Evolutionary conservation across 2,888 invertebrate genomes (phyloP), one percentile per base, ranked within the genome.

Genomic region (Torymus aiolomorphi): DNA sequence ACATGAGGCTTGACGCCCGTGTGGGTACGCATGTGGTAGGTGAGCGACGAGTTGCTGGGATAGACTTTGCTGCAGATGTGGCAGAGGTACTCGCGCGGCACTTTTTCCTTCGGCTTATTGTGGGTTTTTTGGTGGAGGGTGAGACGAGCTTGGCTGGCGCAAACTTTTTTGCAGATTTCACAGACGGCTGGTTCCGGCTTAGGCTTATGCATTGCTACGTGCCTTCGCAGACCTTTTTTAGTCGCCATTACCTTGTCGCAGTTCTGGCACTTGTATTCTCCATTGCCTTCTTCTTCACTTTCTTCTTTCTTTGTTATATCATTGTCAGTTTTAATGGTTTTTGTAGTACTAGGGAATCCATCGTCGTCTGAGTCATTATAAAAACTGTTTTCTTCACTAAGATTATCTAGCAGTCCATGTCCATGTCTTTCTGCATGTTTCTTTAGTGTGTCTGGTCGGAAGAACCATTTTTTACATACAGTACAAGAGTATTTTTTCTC

Each of bases 11-110:
- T 90, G 0, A 90, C 86, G 3, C 90, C 90, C 2, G 90, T 88
- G 72, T 90, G 90, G 31, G 90, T 90, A 65, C 90, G 88, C 90
- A 90, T 90, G 78, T 90, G 90, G 83, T 90, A 90, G 2, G 90
- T 90, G 13, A 90, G 82, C 0, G 90, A 90, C 1, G 90, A 90
- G 81, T 90, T 90, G 78, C 90, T 90, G 10, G 90, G 90, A 70
- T 90, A 90, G 2, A 90, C 90, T 83, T 90, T 90, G 81, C 90
- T 90, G 82, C 90, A 90, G 18, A 90, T 90, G 76, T 90, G 90
- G 82, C 90, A 90, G 2, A 90, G 84, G 75, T 90, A 90, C 79
- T 90, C 90, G 16, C 90, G 85, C 18, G 89, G 89, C 12, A 88
- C 87, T 71, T 90, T 88, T 72, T 90, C 90, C 77, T 90, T 90